Evolutionary conservation across 2,797 vertebrate species (phyloP).

Genomic region (Decapterus maruadsi): DNA sequence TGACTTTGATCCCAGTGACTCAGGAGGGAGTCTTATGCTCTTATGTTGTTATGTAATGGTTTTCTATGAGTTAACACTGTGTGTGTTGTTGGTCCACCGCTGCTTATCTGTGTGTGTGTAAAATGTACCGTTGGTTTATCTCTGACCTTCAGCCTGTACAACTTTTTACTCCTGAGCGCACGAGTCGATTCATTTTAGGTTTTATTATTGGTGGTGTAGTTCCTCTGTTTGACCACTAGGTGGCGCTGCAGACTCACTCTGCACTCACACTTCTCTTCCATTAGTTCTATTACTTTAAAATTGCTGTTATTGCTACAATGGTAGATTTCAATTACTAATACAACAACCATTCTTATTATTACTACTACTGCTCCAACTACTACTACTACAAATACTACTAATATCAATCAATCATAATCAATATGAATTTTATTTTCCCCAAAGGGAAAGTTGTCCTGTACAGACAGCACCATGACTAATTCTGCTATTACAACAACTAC

Average conservation of each 20-base stretch:
- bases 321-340: no score
- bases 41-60: constrained; percentile 24
- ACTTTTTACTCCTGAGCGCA: background rate
- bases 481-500: no score
- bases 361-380: no score
- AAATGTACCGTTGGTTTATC: constrained; percentile 15
- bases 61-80: background rate
- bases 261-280: background rate
- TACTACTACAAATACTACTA: no score
- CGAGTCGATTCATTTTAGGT: background rate
- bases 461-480: no score
- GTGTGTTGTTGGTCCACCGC: background rate
- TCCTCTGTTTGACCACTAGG: constrained; percentile 28
- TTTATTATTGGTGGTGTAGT: background rate
- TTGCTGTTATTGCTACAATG: no score
- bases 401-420: no score
- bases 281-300: no score
- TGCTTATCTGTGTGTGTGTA: constrained; percentile 22
- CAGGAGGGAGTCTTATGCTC: constrained; percentile 5
- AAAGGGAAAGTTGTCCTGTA: no score
- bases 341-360: no score
- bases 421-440: no score
- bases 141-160: constrained; percentile 35
- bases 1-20: no score
- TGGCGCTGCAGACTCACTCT: background rate